These are phyloP conservation scores for Euleptes europaea DNA, from an alignment of 2,113 vertebrate genomes.

Conservation along the genomic window DNA sequence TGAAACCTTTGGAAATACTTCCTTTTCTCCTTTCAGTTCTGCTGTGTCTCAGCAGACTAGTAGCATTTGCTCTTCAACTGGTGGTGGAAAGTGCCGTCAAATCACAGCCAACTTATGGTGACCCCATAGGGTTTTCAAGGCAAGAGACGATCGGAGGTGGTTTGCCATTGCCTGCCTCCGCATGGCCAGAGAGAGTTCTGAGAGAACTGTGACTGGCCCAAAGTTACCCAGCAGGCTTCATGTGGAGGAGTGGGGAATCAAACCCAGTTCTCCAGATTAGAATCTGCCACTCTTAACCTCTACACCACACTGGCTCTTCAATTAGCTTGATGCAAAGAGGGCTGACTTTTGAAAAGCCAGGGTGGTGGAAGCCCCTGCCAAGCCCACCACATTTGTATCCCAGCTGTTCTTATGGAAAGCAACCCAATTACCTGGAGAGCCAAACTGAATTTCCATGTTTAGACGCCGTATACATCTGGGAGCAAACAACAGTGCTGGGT, in stretches of 20 bases:
- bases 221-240: too few species aligned
- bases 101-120: too few species aligned
- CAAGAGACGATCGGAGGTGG: too few species aligned
- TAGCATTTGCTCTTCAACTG: not conserved
- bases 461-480: not conserved
- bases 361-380: not conserved
- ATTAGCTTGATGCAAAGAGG: not conserved
- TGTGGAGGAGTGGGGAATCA: too few species aligned
- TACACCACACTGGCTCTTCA: too few species aligned
- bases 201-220: too few species aligned
- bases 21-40: not conserved
- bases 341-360: not conserved
- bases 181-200: too few species aligned
- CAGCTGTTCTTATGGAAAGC: not conserved
- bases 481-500: not conserved
- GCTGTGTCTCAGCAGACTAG: not conserved
- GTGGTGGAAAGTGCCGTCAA: too few species aligned
- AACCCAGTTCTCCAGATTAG: too few species aligned
- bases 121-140: too few species aligned
- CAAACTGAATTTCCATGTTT: not conserved
- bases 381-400: not conserved
- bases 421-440: not conserved
- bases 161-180: too few species aligned
- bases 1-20: not conserved
- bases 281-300: too few species aligned